Evolutionary conservation across 2,888 invertebrate species (phyloP).

Genomic region (Parelbella ahira): DNA sequence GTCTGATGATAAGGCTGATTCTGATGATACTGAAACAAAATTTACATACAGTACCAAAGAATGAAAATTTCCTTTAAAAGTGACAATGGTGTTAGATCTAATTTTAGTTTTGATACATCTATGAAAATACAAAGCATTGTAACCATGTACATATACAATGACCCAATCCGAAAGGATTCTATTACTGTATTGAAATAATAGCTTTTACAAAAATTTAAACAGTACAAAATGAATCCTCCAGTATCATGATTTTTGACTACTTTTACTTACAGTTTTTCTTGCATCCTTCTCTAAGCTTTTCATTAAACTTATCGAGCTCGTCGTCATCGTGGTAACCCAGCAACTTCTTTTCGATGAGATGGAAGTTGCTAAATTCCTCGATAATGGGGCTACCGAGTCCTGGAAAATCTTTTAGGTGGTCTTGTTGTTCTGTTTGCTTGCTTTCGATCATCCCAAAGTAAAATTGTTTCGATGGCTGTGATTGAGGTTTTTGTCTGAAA

Average conservation of each 20-base stretch:
- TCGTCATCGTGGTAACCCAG: slow-evolving; percentile 68
- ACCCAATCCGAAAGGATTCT: too few species aligned
- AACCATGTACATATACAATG: too few species aligned
- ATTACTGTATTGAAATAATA: too few species aligned
- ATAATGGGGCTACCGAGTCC: slow-evolving; percentile 70
- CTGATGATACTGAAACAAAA: slow-evolving; percentile 65
- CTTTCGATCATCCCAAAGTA: slow-evolving; percentile 89
- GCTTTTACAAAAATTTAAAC: too few species aligned
- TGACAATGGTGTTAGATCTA: too few species aligned
- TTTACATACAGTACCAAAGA: too few species aligned
- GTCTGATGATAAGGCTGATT: slow-evolving; percentile 79
- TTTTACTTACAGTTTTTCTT: slow-evolving; percentile 60
- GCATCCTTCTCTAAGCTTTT: slow-evolving; percentile 58
- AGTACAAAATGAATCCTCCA: too few species aligned
- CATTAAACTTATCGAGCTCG: slow-evolving; percentile 67
- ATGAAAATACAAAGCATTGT: too few species aligned
- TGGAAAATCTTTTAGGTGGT: slow-evolving; percentile 67
- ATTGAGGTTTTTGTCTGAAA: slow-evolving; percentile 18
- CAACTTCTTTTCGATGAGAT: slow-evolving; percentile 67
- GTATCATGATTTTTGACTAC: not conserved
- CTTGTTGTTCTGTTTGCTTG: slow-evolving; percentile 51
- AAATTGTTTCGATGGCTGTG: slow-evolving; percentile 78
- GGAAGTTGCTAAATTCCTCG: slow-evolving; percentile 69
- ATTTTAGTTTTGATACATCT: too few species aligned
- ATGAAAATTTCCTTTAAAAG: too few species aligned